Percentiles rank a stretch among this genome's conserved stretches.
These are phyloP conservation scores for Microtus montanus DNA, from an alignment of 2,113 vertebrate species.

Conservation along the genomic window DNA sequence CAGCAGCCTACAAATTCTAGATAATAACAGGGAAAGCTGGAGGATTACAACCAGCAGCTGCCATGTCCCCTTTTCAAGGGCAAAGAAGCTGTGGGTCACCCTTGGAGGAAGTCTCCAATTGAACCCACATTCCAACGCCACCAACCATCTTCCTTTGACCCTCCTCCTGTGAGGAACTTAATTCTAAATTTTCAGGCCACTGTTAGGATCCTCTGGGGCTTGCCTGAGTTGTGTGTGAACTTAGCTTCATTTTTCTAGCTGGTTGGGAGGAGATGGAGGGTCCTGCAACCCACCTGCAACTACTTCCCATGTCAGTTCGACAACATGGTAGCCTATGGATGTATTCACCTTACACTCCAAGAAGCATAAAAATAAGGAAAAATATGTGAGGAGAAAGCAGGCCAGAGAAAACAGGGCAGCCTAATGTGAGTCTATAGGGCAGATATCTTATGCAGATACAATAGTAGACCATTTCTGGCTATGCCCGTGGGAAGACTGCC, in stretches of 20 bases:
- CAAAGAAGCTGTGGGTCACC: not conserved
- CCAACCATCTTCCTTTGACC: conserved; percentile 27
- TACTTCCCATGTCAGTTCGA: not conserved
- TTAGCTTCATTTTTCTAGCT: not conserved
- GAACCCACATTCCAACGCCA: conserved; percentile 51
- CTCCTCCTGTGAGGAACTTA: conserved; percentile 35
- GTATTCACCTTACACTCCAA: not conserved
- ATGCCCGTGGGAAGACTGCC: not conserved
- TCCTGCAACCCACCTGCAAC: not conserved
- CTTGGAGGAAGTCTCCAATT: conserved; percentile 36
- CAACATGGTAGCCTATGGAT: not conserved
- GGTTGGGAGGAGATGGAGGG: not conserved
- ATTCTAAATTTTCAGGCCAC: conserved; percentile 51
- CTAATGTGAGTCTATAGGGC: not conserved
- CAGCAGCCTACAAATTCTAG: not conserved
- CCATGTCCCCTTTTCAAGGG: not conserved
- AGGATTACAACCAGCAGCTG: not conserved
- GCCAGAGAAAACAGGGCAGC: not conserved
- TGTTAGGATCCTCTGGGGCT: conserved; percentile 34
- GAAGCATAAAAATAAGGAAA: conserved; percentile 4
- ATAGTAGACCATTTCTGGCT: not conserved
- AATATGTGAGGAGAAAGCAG: not conserved
- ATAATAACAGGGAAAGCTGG: conserved; percentile 26
- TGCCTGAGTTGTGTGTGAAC: not conserved
- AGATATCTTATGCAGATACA: not conserved